Base-by-base conservation (phyloP, 1,140 invertebrate genomes). In the Penaeus indicus region DNA sequence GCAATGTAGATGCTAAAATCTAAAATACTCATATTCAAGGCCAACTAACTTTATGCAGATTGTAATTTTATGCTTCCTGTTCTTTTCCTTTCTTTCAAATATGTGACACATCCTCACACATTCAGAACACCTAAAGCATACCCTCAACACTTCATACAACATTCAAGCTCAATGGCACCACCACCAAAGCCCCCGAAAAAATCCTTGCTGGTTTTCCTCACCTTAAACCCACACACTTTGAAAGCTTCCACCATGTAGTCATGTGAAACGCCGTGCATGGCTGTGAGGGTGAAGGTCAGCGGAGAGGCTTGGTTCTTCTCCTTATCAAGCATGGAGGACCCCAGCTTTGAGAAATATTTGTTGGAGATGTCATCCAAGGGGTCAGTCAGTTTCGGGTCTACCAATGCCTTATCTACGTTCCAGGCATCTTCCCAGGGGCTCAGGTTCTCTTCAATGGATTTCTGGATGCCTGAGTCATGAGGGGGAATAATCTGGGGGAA, bases 251-350 rank as follows among this genome's bases (percentile, higher is more conserved):
- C 92, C 90, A 98, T 95, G 92, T 95, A 99, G 18, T 95, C 92
- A 92, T 97, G 96, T 1, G 98, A 98, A 22, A 99, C 98, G 42
- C 99, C 99, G 93, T 99, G 99, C 96, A 99, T 98, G 0, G 99
- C 96, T 72, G 98, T 99, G 91, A 99, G 99, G 0, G 96, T 96
- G 90, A 97, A 96, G 91, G 94, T 94, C 8, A 98, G 92, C 38
- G 93, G 92, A 4, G 95, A 94, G 25, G 92, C 94, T 69, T 91
- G 92, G 92, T 97, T 98, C 22, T 94, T 82, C 22, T 93, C 92
- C 89, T 93, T 93, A 86, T 80, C 91, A 32, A 89, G 85, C 90
- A 91, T 92, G 21, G 85, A 93, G 19, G 94, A 92, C 16, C 92
- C 93, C 0, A 97, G 93, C 83, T 94, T 94, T n/a, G 94, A 92